Conservation (phyloP, 2,113 vertebrate species). For the Hyla sarda region DNA sequence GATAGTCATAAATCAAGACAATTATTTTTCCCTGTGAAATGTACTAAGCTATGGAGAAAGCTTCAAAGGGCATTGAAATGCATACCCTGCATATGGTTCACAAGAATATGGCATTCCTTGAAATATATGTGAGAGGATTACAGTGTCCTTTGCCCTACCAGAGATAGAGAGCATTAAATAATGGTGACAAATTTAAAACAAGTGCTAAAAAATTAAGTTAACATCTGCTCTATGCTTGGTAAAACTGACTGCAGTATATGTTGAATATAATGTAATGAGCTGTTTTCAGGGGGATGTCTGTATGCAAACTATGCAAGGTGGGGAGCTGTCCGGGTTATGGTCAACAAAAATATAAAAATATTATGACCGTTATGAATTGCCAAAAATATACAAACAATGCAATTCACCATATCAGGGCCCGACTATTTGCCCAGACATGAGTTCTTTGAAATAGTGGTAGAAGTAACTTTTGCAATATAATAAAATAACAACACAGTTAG, state of each 20-base stretch:
- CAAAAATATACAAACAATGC: too few species aligned
- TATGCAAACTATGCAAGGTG: not conserved
- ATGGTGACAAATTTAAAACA: slow-evolving; percentile 22
- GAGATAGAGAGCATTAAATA: not conserved
- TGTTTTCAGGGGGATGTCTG: not conserved
- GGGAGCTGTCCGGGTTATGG: too few species aligned
- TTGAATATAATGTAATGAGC: not conserved
- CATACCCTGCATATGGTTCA: slow-evolving; percentile 7
- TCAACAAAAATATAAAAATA: too few species aligned
- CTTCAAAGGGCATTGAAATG: slow-evolving; percentile 19
- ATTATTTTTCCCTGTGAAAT: slow-evolving; percentile 53
- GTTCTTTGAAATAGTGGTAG: too few species aligned
- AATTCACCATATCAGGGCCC: too few species aligned
- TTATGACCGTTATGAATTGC: too few species aligned
- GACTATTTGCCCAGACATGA: too few species aligned
- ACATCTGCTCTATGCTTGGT: not conserved
- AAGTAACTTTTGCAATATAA: too few species aligned
- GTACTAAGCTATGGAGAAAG: not conserved
- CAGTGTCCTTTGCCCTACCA: slow-evolving; percentile 10
- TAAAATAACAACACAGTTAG: too few species aligned
- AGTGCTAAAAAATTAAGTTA: not conserved
- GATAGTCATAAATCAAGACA: slow-evolving; percentile 57
- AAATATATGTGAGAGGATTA: not conserved
- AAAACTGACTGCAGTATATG: not conserved
- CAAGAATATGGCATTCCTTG: not conserved